Conservation (phyloP, 2,888 invertebrate genomes). For the Hofmannophila pseudospretella region DNA sequence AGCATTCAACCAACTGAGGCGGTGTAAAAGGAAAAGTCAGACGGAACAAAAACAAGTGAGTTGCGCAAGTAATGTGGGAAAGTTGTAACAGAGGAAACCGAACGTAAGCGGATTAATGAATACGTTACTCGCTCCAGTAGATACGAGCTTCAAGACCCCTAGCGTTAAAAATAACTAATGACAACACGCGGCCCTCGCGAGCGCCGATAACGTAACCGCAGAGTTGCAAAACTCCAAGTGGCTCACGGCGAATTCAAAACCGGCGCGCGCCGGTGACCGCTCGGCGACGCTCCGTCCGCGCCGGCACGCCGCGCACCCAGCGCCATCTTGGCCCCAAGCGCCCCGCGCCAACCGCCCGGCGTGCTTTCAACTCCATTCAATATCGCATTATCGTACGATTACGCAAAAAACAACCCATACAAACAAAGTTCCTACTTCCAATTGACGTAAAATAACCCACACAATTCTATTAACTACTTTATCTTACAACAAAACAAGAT, state of each 20-base stretch:
- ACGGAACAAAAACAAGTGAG: slow-evolving; percentile 67
- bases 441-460: not conserved
- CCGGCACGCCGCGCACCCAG: slow-evolving; percentile 71
- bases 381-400: too few relatives aligned
- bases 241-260: slow-evolving; percentile 53
- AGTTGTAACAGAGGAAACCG: slow-evolving; percentile 63
- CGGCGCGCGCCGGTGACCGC: slow-evolving; percentile 67
- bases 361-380: slow-evolving; percentile 49
- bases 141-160: slow-evolving; percentile 29
- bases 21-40: slow-evolving; percentile 64
- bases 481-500: slow-evolving; percentile 14
- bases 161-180: slow-evolving; percentile 74
- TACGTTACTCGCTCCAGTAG: slow-evolving; percentile 50
- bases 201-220: slow-evolving; percentile 59
- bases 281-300: slow-evolving; percentile 42
- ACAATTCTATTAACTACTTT: slow-evolving; percentile 5
- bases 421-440: too few relatives aligned
- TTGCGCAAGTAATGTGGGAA: slow-evolving; percentile 71
- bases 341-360: slow-evolving; percentile 50
- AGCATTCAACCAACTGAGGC: slow-evolving; percentile 34
- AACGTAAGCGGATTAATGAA: slow-evolving; percentile 52
- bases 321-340: slow-evolving; percentile 66
- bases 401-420: not conserved
- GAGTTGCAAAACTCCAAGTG: slow-evolving; percentile 61
- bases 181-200: slow-evolving; percentile 69